Conservation (phyloP, 1,140 invertebrate genomes). For the Gryon sp. region DNA sequence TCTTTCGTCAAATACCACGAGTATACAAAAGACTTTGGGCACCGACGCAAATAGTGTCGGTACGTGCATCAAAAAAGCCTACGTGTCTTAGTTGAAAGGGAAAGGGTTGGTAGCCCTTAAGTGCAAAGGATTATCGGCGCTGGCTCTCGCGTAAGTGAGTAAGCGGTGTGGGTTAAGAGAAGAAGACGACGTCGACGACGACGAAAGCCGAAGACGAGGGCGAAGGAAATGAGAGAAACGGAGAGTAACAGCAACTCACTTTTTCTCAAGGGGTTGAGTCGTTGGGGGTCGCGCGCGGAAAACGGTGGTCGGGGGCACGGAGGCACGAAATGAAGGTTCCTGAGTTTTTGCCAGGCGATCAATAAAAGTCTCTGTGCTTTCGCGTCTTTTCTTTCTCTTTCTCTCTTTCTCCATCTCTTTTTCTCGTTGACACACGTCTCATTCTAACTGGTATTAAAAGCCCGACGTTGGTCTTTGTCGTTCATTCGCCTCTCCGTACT, state of each 20-base stretch:
- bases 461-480: slow-evolving; percentile 30
- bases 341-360: slow-evolving; percentile 80
- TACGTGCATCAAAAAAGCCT: not conserved
- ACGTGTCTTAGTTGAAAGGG: slow-evolving; percentile 57
- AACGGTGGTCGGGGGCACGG: slow-evolving; percentile 71
- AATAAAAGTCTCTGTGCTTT: slow-evolving; percentile 80
- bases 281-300: slow-evolving; percentile 56
- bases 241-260: slow-evolving; percentile 63
- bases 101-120: slow-evolving; percentile 71
- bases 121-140: slow-evolving; percentile 76
- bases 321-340: slow-evolving; percentile 78
- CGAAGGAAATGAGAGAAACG: slow-evolving; percentile 58
- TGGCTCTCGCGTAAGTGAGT: slow-evolving; percentile 59
- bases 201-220: no score
- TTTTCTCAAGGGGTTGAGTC: slow-evolving; percentile 67
- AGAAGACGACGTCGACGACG: slow-evolving; percentile 50
- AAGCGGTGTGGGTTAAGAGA: slow-evolving; percentile 50
- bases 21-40: not conserved
- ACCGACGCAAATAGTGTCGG: no score
- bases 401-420: slow-evolving; percentile 50
- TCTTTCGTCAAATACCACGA: not conserved
- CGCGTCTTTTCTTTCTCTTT: slow-evolving; percentile 57
- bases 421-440: slow-evolving; percentile 37
- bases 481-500: slow-evolving; percentile 71
- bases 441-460: slow-evolving; percentile 21